Evolutionary conservation across 2,888 invertebrate species (phyloP), one percentile per base, ranked within the genome.

Genomic region (Neocrepidodera transversa): DNA sequence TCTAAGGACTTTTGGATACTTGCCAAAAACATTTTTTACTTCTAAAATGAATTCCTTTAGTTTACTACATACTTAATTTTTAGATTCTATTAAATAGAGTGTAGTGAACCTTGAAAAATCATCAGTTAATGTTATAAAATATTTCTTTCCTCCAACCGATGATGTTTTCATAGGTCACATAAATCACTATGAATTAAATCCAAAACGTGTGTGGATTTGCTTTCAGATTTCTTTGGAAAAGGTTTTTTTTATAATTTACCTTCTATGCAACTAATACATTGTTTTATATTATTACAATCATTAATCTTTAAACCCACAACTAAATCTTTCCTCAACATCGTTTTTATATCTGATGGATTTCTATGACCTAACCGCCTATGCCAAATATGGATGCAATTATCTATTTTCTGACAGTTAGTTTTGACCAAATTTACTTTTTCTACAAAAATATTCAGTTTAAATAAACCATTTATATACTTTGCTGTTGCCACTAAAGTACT

Each of bases 241-340:
- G 3, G 16, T 32, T 32, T 48, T 23, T 14, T 48, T 7, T 6
- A 16, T n/a, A 48, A 30, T 32, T 48, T 48, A 1, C 2, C 28
- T 26, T 45, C 18, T 4, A 45, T 16, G 10, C 45, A 45, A 23
- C 23, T 20, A 7, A 45, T 13, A 26, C 30, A 48, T 6, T 48
- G 28, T 32, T 11, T 11, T 6, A 30, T 30, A 6, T 48, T 17
- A 1, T 32, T 16, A n/a, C 48, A 48, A 3, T 48, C 10, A 8
- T 48, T 30, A 48, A 30, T 48, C 16, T 48, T 13, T 16, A 48
- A 30, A 30, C 48, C 28, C 13, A 14, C 13, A n/a, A 17, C 16
- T 14, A 48, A 30, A 48, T 18, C 30, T 30, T 10, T 38, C 2
- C 13, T 13, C 2, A 7, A 5, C 13, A 38, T 11, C 2, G 2